Percentiles rank a stretch among this genome's conserved stretches.
These are phyloP conservation scores for Drosophila pandora DNA, from an alignment of 1,140 invertebrate genomes.

Conservation along the genomic window DNA sequence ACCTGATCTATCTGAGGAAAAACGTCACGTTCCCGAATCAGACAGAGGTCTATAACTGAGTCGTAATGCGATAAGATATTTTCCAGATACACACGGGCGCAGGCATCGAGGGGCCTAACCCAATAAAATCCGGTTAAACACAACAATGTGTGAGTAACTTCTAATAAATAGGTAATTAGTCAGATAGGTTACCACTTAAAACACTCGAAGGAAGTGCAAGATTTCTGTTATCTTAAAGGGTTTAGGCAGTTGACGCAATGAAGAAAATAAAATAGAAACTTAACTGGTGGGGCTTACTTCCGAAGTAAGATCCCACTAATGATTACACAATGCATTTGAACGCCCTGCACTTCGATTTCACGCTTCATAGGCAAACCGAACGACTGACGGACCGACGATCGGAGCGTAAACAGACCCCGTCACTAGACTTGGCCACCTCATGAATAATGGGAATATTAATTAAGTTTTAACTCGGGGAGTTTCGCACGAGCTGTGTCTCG, in stretches of 20 bases:
- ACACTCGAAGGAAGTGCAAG: background rate
- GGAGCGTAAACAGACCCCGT: slow-evolving; percentile 25
- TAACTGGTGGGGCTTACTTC: slow-evolving; percentile 3
- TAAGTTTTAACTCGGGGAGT: slow-evolving; percentile 27
- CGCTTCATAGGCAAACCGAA: slow-evolving; percentile 26
- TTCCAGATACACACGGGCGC: slow-evolving; percentile 21
- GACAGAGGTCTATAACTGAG: slow-evolving; percentile 36
- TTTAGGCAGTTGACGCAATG: background rate
- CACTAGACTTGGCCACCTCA: slow-evolving; percentile 42
- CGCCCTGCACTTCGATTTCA: slow-evolving; percentile 44
- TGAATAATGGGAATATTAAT: slow-evolving; percentile 53
- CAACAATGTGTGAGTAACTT: slow-evolving; percentile 33
- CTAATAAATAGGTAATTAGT: slow-evolving; percentile 48
- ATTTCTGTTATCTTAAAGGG: slow-evolving; percentile 24
- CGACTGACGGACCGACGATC: slow-evolving; percentile 1
- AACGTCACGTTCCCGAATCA: slow-evolving; percentile 41
- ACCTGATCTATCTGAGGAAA: slow-evolving; percentile 32
- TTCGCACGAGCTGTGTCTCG: slow-evolving; percentile 74
- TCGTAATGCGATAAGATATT: slow-evolving; percentile 53
- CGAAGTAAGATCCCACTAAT: background rate
- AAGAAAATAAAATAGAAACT: background rate
- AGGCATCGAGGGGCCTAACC: slow-evolving; percentile 10
- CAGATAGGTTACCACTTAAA: slow-evolving; percentile 37
- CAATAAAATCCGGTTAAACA: slow-evolving; percentile 27
- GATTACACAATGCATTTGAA: slow-evolving; percentile 21